phyloP scores from a whole-genome alignment of 2,888 invertebrate genomes.

The Agapetus fuscipes region DNA sequence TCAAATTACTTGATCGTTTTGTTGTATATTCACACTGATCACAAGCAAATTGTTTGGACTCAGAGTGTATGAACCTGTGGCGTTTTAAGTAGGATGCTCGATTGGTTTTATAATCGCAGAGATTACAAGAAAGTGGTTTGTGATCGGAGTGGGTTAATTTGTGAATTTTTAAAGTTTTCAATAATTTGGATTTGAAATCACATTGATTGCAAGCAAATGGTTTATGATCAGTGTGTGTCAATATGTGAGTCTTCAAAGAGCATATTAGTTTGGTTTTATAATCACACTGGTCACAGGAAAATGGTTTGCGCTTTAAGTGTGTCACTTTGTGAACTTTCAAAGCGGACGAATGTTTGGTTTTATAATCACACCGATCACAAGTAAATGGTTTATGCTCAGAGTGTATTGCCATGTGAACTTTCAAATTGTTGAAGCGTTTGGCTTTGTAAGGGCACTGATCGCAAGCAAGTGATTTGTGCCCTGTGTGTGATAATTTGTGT shows the following conservation, averaged over 20 bases:
- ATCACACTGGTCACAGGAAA: not conserved
- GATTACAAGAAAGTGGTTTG: conserved; percentile 7
- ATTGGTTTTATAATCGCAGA: conserved; percentile 5
- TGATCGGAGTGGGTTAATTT: conserved; percentile 11
- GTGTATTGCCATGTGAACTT: conserved; percentile 29
- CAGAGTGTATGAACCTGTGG: no score
- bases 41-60: not conserved
- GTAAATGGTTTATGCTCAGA: no score
- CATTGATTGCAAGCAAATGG: not conserved
- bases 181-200: not conserved
- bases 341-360: conserved; percentile 5
- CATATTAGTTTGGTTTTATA: not conserved
- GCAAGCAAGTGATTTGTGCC: no score
- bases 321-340: not conserved
- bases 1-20: no score
- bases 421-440: conserved; percentile 28
- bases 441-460: no score
- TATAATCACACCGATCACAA: conserved; percentile 27
- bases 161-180: conserved; percentile 5
- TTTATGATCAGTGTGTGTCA: not conserved
- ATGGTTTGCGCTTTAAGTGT: not conserved
- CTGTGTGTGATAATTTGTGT: no score
- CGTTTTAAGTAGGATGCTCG: no score
- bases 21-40: not conserved
- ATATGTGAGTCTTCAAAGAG: not conserved